Percentiles rank a stretch among this genome's conserved stretches.
Conservation (phyloP, 2,113 vertebrate genomes). For the Oreochromis aureus region DNA sequence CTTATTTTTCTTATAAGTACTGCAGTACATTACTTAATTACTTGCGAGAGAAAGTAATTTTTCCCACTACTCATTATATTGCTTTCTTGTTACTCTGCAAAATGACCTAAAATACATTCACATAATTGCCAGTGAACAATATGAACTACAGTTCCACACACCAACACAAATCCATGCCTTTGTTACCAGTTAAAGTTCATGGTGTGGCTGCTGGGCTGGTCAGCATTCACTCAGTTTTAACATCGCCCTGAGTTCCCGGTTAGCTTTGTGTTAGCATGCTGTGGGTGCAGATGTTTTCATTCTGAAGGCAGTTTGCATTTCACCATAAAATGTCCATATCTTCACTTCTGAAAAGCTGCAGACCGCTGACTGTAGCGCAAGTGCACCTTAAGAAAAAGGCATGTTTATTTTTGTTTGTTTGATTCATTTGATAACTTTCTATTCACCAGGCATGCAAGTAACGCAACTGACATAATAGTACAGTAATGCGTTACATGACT, state of each 20-base stretch:
- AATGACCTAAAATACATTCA: not conserved
- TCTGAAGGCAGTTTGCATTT: not conserved
- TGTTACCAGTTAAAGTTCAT: not conserved
- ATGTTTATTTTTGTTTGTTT: not conserved
- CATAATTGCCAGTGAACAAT: not conserved
- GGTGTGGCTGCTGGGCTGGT: not conserved
- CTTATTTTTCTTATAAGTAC: not conserved
- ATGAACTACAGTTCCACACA: not conserved
- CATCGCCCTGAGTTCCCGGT: not conserved
- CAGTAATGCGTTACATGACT: not conserved
- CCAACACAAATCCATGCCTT: not conserved
- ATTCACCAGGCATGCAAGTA: not conserved
- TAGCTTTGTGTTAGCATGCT: not conserved
- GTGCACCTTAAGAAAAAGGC: not conserved
- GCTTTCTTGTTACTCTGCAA: not conserved
- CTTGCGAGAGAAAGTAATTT: not conserved
- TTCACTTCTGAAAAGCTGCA: not conserved
- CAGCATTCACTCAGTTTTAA: not conserved
- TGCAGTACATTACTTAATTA: not conserved
- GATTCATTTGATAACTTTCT: not conserved
- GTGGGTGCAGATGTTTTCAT: not conserved
- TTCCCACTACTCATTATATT: not conserved
- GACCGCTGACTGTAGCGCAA: not conserved
- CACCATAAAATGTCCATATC: not conserved
- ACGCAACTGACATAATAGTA: not conserved